A percentile compares a stretch with the other conserved stretches of the same genome.
Conservation (phyloP, 2,888 invertebrate genomes). For the Margaritifera margaritifera region DNA sequence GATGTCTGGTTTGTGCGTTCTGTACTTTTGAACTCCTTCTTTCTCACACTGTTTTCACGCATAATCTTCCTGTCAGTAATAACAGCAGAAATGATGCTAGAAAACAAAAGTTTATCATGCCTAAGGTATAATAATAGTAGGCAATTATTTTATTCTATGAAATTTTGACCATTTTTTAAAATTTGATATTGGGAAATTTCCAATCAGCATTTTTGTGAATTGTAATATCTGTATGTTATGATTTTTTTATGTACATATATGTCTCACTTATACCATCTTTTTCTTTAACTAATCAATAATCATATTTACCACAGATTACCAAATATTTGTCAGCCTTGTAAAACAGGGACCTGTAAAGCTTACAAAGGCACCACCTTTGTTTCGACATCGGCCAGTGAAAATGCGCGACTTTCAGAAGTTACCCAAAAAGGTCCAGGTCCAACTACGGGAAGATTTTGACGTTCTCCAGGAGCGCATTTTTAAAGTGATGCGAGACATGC, state of each 20-base stretch:
- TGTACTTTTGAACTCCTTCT: too few relatives aligned
- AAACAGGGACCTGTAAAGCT: conserved; percentile 60
- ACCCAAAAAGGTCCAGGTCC: conserved; percentile 51
- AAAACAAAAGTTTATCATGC: too few relatives aligned
- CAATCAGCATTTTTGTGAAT: too few relatives aligned
- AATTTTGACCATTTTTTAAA: too few relatives aligned
- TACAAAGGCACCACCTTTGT: conserved; percentile 44
- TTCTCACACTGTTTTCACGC: too few relatives aligned
- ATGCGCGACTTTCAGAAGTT: conserved; percentile 59
- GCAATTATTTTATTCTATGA: too few relatives aligned
- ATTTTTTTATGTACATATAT: background rate
- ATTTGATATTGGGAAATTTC: too few relatives aligned
- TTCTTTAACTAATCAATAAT: background rate
- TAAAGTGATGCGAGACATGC: conserved; percentile 73
- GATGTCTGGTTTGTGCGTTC: too few relatives aligned
- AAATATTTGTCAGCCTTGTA: conserved; percentile 62
- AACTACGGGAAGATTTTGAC: conserved; percentile 56
- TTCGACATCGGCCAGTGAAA: conserved; percentile 46
- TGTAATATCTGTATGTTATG: background rate
- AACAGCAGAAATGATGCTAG: too few relatives aligned
- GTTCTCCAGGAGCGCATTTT: conserved; percentile 75
- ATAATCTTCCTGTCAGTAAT: too few relatives aligned
- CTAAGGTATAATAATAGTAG: too few relatives aligned
- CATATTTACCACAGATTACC: conserved; percentile 56
- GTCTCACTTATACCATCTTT: background rate